Conservation (phyloP, 2,113 vertebrate genomes). For the Megalops atlanticus region DNA sequence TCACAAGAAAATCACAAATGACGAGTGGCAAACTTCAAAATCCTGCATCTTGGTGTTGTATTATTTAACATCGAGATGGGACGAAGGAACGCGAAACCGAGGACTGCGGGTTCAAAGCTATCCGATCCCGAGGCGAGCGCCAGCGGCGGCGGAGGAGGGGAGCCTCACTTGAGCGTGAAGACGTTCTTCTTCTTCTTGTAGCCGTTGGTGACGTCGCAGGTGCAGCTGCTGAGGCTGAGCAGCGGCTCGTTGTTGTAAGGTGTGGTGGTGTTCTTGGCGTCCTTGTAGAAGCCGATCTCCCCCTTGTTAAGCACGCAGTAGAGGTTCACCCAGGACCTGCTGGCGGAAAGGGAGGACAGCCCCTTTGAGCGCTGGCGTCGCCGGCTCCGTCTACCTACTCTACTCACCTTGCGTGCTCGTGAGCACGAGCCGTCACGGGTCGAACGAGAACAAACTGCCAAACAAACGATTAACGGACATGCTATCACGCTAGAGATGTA, state of each 20-base stretch:
- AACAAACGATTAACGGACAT: constrained; percentile 61
- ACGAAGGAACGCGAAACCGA: too few species aligned
- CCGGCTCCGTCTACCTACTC: constrained; percentile 49
- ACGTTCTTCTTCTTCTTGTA: constrained; percentile 98
- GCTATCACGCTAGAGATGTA: constrained; percentile 24
- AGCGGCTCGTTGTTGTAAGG: constrained; percentile 83
- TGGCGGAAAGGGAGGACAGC: constrained; percentile 33
- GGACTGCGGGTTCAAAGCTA: too few species aligned
- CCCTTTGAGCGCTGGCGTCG: constrained; percentile 48
- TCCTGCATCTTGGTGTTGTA: too few species aligned
- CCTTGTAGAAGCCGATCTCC: constrained; percentile 93
- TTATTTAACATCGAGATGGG: too few species aligned
- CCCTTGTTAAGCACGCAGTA: constrained; percentile 92
- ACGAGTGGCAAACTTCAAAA: too few species aligned
- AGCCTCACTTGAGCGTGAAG: constrained; percentile 87
- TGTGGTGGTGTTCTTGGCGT: constrained; percentile 77
- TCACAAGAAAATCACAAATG: too few species aligned
- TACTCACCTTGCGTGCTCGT: constrained; percentile 68
- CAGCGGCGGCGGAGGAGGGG: not conserved
- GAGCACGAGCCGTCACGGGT: constrained; percentile 51
- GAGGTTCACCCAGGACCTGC: constrained; percentile 92
- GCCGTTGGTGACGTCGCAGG: constrained; percentile 84
- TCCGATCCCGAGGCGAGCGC: too few species aligned
- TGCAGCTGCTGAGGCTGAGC: constrained; percentile 79
- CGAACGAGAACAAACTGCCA: constrained; percentile 65